Evolutionary conservation across 2,888 invertebrate genomes (phyloP).

Genomic region (Chrysotoxum bicinctum): DNA sequence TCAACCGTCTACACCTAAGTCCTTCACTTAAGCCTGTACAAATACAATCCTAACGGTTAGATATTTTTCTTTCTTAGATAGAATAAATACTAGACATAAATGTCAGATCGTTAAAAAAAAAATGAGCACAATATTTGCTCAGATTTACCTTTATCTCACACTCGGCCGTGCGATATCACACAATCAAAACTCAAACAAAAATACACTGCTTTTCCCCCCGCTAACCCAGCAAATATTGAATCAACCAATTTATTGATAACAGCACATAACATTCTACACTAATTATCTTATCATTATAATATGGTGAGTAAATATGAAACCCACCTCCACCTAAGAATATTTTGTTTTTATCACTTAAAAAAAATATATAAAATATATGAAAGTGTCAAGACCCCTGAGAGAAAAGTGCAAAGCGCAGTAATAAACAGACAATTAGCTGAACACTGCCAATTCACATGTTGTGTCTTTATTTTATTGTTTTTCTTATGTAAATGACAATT

Average conservation of each 20-base stretch:
- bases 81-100: neutral
- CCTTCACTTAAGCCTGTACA: neutral
- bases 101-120: neutral
- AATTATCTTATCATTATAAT: slow-evolving; percentile 29
- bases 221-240: slow-evolving; percentile 14
- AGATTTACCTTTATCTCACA: slow-evolving; percentile 1
- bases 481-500: slow-evolving; percentile 66
- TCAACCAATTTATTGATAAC: slow-evolving; percentile 6
- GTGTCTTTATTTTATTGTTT: slow-evolving; percentile 11
- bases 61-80: neutral
- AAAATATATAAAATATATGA: neutral
- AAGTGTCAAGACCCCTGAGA: slow-evolving; percentile 41
- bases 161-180: slow-evolving; percentile 20
- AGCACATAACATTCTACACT: neutral
- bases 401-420: slow-evolving; percentile 6
- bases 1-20: neutral
- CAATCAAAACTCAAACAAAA: slow-evolving; percentile 17
- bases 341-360: slow-evolving; percentile 11
- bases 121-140: slow-evolving; percentile 20
- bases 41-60: neutral
- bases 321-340: neutral
- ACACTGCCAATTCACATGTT: slow-evolving; percentile 56
- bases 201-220: neutral
- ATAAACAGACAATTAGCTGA: slow-evolving; percentile 15
- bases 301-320: slow-evolving; percentile 5